A percentile compares a stretch with the other conserved stretches of the same genome.
Conservation (phyloP, 2,113 vertebrate species). For the Mionectes macconnelli region DNA sequence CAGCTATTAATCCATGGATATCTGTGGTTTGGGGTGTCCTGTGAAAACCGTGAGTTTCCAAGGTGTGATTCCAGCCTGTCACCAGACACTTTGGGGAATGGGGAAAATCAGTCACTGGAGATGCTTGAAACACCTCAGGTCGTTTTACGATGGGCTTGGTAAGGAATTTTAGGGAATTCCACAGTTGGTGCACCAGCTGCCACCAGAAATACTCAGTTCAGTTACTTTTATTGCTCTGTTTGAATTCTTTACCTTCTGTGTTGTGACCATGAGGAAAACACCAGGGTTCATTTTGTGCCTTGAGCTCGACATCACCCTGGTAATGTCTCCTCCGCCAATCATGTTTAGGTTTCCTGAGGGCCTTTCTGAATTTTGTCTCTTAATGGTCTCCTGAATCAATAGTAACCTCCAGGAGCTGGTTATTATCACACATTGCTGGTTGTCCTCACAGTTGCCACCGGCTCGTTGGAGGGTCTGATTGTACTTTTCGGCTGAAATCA, state of each 20-base stretch:
- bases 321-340: not conserved
- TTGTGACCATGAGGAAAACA: not conserved
- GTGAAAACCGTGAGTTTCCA: not conserved
- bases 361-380: not conserved
- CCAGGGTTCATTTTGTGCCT: not conserved
- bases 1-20: not conserved
- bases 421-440: not conserved
- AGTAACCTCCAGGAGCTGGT: not conserved
- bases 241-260: not conserved
- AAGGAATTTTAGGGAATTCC: not conserved
- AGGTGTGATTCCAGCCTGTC: not conserved
- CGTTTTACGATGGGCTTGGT: fast-evolving
- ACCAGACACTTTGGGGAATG: not conserved
- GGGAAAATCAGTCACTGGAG: not conserved
- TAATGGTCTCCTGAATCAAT: not conserved
- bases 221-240: not conserved
- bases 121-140: fast-evolving
- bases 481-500: not conserved
- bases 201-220: not conserved
- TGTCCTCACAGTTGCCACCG: not conserved
- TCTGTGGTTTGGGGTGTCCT: not conserved
- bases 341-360: not conserved
- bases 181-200: not conserved
- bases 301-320: not conserved
- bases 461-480: not conserved